These are phyloP conservation scores for Papilio dardanus DNA, from an alignment of 1,140 invertebrate species.

Conservation along the genomic window DNA sequence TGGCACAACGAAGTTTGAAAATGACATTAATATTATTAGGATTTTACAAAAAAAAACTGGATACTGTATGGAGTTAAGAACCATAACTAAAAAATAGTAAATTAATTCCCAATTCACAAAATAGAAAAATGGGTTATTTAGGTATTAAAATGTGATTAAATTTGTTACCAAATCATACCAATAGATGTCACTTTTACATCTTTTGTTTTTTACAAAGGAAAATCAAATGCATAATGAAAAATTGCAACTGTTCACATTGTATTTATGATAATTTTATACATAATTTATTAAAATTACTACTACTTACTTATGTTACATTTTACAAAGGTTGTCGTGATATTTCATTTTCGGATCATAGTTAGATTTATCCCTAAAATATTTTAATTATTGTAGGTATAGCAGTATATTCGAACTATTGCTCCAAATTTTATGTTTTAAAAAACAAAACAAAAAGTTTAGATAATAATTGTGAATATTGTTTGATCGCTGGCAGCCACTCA, in stretches of 20 bases:
- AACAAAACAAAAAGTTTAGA: conserved; percentile 46
- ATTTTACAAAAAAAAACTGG: conserved; percentile 3
- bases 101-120: neutral
- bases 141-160: neutral
- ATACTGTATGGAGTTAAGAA: neutral
- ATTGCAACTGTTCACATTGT: neutral
- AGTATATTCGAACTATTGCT: too few species aligned
- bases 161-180: neutral
- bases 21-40: too few species aligned
- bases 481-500: conserved; percentile 69
- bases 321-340: too few species aligned
- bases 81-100: neutral
- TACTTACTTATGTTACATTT: neutral
- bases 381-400: neutral
- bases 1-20: too few species aligned
- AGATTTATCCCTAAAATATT: neutral
- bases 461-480: conserved; percentile 69
- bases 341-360: too few species aligned
- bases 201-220: too few species aligned
- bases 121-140: neutral
- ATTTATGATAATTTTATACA: neutral
- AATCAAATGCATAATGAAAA: neutral
- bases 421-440: conserved; percentile 38
- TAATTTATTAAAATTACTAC: neutral
- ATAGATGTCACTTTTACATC: neutral